Percentiles rank a stretch among this genome's conserved stretches.
phyloP scores from a whole-genome alignment of 2,113 vertebrate species.

The Telmatochromis sp. region DNA sequence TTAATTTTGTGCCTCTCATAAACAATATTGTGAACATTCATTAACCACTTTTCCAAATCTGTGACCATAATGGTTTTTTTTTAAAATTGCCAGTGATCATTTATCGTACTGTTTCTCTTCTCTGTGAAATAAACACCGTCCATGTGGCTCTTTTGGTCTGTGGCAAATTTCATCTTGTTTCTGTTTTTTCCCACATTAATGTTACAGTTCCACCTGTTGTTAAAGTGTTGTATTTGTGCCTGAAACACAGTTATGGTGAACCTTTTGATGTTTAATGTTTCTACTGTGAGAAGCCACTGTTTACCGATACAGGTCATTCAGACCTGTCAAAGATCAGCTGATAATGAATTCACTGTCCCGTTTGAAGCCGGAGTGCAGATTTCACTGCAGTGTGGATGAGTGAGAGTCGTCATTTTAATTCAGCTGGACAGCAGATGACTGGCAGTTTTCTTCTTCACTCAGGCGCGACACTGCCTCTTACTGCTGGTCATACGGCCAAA shows the following conservation, averaged over 20 bases:
- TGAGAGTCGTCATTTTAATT: not conserved
- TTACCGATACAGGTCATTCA: not conserved
- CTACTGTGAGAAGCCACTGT: not conserved
- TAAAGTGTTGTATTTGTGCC: not conserved
- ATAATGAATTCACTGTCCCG: not conserved
- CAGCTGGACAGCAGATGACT: not conserved
- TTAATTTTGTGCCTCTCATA: not conserved
- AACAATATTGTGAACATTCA: not conserved
- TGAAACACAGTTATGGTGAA: not conserved
- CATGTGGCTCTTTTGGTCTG: not conserved
- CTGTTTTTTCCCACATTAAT: not conserved
- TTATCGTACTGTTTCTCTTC: not conserved
- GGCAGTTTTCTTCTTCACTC: not conserved
- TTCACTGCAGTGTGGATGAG: not conserved
- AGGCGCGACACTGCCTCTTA: not conserved
- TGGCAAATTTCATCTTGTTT: not conserved
- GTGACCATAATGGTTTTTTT: not conserved
- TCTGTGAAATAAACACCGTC: constrained; percentile 16
- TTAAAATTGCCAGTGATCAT: not conserved
- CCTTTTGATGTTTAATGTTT: not conserved
- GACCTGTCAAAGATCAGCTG: not conserved
- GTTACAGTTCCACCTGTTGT: not conserved
- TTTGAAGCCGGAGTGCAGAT: not conserved
- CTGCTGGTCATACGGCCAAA: not conserved
- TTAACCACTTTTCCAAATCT: constrained; percentile 14